A percentile compares a stretch with the other conserved stretches of the same genome.
Evolutionary conservation across 2,888 invertebrate genomes (phyloP).

Genomic region (Metallyticus violacea): DNA sequence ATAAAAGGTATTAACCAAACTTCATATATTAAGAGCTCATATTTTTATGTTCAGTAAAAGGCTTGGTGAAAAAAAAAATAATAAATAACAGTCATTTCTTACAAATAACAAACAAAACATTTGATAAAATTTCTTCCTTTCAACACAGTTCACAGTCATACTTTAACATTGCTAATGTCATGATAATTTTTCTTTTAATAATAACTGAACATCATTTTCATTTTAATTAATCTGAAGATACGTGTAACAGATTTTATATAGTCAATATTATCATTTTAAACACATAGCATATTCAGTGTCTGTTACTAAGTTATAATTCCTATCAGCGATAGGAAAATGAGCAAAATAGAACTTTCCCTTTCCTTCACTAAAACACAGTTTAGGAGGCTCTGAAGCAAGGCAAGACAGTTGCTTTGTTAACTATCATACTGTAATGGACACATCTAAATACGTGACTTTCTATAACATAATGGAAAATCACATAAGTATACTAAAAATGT

Average conservation of each 20-base stretch:
- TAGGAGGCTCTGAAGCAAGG: background rate
- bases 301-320: background rate
- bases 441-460: no score
- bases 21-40: background rate
- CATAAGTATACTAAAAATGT: no score
- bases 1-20: background rate
- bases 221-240: background rate
- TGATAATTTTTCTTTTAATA: background rate
- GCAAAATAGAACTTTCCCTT: background rate
- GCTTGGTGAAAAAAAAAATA: background rate
- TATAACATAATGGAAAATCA: no score
- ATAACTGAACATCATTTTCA: background rate
- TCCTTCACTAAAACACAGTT: background rate
- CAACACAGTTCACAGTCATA: background rate
- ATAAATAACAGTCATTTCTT: background rate
- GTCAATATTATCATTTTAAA: background rate
- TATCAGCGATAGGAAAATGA: background rate
- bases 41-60: background rate
- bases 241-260: background rate
- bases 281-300: background rate
- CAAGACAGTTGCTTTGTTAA: background rate
- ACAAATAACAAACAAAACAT: background rate
- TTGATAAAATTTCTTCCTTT: background rate
- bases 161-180: background rate
- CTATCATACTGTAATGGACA: no score